A percentile compares a stretch with the other conserved stretches of the same genome.
Evolutionary conservation across 2,797 vertebrate genomes (phyloP).

Genomic region (Columba guinea): DNA sequence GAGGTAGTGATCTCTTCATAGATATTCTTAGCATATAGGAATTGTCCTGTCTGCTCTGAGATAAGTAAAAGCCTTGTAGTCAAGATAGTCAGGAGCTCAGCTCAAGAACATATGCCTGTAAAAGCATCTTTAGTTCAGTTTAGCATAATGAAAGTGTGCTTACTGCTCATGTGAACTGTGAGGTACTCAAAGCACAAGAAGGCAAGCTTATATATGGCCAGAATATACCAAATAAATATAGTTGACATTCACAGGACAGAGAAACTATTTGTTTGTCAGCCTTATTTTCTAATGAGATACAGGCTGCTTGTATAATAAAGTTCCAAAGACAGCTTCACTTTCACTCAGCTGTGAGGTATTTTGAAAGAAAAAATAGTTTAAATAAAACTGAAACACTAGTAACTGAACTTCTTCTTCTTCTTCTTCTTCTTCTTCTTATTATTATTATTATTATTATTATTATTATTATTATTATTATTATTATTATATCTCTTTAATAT

Average conservation of each 20-base stretch:
- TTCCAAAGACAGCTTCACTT: neutral
- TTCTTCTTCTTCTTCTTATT: too few species aligned
- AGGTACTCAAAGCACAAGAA: neutral
- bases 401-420: too few species aligned
- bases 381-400: neutral
- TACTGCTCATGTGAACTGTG: neutral
- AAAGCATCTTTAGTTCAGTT: neutral
- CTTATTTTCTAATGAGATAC: neutral
- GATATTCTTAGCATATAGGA: neutral
- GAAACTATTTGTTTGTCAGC: fast-evolving
- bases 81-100: neutral
- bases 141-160: neutral
- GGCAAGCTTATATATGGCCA: neutral
- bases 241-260: neutral
- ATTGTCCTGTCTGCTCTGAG: neutral
- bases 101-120: neutral
- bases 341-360: neutral
- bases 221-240: neutral
- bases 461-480: neutral
- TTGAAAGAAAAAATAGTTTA: neutral
- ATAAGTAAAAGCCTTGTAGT: neutral
- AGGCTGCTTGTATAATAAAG: neutral
- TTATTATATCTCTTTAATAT: neutral
- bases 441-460: neutral
- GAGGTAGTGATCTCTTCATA: neutral